These are phyloP conservation scores for Erythrolamprus reginae DNA, from an alignment of 2,113 vertebrate species.

Conservation along the genomic window DNA sequence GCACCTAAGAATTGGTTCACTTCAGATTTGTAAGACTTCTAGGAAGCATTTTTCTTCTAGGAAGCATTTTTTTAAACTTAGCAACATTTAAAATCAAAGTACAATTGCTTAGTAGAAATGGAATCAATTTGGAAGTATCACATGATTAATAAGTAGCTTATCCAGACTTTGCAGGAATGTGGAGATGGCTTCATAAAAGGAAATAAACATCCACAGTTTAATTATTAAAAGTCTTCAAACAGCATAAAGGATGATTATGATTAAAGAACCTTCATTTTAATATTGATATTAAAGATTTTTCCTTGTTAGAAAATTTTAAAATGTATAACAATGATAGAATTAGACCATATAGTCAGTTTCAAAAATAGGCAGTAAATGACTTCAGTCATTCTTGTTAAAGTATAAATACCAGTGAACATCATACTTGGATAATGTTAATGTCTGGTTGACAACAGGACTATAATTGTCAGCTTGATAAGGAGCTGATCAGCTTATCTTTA, in stretches of 20 bases:
- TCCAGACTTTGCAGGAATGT: not conserved
- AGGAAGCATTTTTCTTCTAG: not conserved
- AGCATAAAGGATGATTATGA: not conserved
- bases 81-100: constrained; percentile 17
- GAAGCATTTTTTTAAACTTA: constrained; percentile 23
- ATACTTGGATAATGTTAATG: constrained; percentile 54
- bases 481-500: constrained; percentile 57
- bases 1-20: not conserved
- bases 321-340: constrained; percentile 3
- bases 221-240: not conserved
- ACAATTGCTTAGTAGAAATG: constrained; percentile 24
- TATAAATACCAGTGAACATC: constrained; percentile 61
- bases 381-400: constrained; percentile 63
- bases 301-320: constrained; percentile 30
- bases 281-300: constrained; percentile 6
- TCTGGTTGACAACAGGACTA: constrained; percentile 62
- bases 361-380: constrained; percentile 50
- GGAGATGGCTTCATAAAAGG: not conserved
- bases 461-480: constrained; percentile 64
- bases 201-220: not conserved
- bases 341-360: constrained; percentile 41
- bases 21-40: not conserved
- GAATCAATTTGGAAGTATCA: not conserved
- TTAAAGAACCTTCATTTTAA: not conserved
- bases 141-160: constrained; percentile 12